These are phyloP conservation scores for Drosophila neonasuta DNA, from an alignment of 2,888 invertebrate species.

Conservation along the genomic window DNA sequence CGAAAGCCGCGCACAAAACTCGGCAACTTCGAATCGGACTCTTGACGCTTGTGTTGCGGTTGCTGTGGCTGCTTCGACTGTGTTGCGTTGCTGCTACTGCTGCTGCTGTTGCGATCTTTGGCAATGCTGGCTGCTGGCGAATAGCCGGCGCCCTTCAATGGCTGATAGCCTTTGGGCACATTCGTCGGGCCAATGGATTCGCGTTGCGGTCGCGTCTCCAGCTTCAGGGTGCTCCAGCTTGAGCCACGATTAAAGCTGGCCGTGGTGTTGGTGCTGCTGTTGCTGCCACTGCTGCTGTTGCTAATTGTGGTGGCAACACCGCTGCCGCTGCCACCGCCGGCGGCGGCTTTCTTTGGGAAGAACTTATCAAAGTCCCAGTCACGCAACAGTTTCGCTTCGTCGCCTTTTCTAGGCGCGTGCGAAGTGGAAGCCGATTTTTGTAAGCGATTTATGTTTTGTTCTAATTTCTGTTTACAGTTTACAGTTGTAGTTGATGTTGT, in stretches of 20 bases:
- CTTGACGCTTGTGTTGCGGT: constrained; percentile 86
- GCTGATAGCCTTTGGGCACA: constrained; percentile 76
- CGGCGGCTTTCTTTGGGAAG: constrained; percentile 84
- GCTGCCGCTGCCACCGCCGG: constrained; percentile 44
- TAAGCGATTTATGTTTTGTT: constrained; percentile 74
- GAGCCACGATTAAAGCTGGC: constrained; percentile 76
- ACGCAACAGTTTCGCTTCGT: constrained; percentile 90
- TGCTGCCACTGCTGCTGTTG: constrained; percentile 64
- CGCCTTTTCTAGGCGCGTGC: constrained; percentile 83
- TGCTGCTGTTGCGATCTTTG: constrained; percentile 63
- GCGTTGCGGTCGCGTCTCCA: constrained; percentile 79
- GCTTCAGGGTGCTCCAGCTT: constrained; percentile 82
- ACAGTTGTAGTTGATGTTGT: constrained; percentile 43
- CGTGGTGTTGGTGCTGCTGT: constrained; percentile 54
- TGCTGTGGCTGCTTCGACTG: constrained; percentile 14
- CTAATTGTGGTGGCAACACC: constrained; percentile 18
- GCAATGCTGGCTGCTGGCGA: constrained; percentile 56
- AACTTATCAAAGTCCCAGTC: constrained; percentile 95
- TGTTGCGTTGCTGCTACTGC: constrained; percentile 14
- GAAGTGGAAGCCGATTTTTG: constrained; percentile 81
- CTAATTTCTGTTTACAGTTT: constrained; percentile 78
- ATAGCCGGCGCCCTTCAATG: constrained; percentile 54
- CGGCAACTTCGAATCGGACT: constrained; percentile 87
- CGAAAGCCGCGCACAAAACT: constrained; percentile 91
- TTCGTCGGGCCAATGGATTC: constrained; percentile 72